Percentiles rank a stretch among this genome's conserved stretches.
phyloP scores from a whole-genome alignment of 2,888 invertebrate species.

The Coelogynopora nodosa region DNA sequence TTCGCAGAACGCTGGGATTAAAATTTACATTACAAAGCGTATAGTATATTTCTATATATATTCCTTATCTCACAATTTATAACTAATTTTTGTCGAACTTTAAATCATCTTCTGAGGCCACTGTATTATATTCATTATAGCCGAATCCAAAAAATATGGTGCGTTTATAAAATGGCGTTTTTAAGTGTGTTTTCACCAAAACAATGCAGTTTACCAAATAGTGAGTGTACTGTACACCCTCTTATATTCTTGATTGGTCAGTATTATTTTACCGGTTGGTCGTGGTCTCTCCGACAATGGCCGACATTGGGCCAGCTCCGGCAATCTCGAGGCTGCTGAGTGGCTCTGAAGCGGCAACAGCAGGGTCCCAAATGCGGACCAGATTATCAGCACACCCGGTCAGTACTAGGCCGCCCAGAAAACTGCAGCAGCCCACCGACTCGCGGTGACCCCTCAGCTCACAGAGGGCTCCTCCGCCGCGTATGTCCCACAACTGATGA shows the following conservation, averaged over 20 bases:
- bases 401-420: not conserved
- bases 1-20: too few relatives aligned
- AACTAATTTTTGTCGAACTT: too few relatives aligned
- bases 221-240: too few relatives aligned
- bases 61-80: too few relatives aligned
- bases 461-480: not conserved
- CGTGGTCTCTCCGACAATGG: not conserved
- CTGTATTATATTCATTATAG: too few relatives aligned
- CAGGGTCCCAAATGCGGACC: conserved; percentile 1
- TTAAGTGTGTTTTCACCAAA: too few relatives aligned
- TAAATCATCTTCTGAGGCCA: too few relatives aligned
- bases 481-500: conserved; percentile 25
- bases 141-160: too few relatives aligned
- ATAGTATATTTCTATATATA: too few relatives aligned
- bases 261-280: not conserved
- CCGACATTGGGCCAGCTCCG: not conserved
- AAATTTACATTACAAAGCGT: too few relatives aligned
- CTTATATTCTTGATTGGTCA: too few relatives aligned
- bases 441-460: conserved; percentile 7
- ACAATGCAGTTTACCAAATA: not conserved
- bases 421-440: not conserved
- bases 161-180: too few relatives aligned
- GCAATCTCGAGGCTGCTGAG: not conserved
- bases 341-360: not conserved
- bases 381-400: not conserved